Conservation (phyloP, 2,888 invertebrate genomes). For the Trissonchulus latispiculum region DNA sequence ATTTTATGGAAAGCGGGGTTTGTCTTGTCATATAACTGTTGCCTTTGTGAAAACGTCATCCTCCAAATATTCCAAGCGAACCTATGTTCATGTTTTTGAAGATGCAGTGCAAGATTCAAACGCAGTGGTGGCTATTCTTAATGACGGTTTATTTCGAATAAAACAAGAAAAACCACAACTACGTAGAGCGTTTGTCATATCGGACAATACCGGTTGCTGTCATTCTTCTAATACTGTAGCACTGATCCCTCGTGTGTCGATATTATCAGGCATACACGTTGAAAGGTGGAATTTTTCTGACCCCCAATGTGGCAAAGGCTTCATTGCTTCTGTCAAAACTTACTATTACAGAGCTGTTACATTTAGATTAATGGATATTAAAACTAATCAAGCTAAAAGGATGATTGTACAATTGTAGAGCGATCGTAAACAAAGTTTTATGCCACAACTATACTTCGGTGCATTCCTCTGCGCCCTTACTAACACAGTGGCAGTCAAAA, state of each 20-base stretch:
- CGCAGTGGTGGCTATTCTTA: not conserved
- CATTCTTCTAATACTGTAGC: not conserved
- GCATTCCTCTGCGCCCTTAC: too few species aligned
- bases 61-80: not conserved
- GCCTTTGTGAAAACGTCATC: not conserved
- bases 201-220: conserved; percentile 4
- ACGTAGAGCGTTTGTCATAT: not conserved
- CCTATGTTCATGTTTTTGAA: conserved; percentile 5
- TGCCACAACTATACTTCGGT: too few species aligned
- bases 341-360: too few species aligned
- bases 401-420: too few species aligned
- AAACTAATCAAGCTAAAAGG: too few species aligned
- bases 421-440: too few species aligned
- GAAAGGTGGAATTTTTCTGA: not conserved
- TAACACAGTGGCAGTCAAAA: too few species aligned
- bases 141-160: not conserved
- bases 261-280: not conserved
- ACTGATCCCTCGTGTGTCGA: not conserved
- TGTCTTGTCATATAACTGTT: not conserved
- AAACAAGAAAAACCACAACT: not conserved
- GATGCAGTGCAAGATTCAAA: not conserved
- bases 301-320: conserved; percentile 4
- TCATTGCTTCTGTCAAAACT: too few species aligned
- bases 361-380: too few species aligned
- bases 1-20: conserved; percentile 1